Evolutionary conservation across 2,888 invertebrate species (phyloP).

Genomic region (Ischnura elegans): DNA sequence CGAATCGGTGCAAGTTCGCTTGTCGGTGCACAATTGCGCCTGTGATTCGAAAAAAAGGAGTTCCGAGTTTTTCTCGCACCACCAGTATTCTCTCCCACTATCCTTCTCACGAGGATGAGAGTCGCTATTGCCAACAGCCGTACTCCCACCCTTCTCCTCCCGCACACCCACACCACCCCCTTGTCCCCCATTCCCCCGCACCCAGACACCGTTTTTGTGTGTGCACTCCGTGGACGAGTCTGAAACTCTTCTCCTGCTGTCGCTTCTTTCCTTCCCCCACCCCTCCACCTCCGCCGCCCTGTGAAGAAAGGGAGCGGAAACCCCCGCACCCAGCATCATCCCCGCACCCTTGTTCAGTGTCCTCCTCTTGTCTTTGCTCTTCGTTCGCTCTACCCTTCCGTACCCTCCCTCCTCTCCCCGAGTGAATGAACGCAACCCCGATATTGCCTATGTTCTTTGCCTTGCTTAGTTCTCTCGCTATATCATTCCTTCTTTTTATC

Average conservation of each 20-base stretch:
- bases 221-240: background rate
- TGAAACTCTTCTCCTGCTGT: background rate
- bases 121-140: background rate
- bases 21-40: conserved; percentile 40
- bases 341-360: background rate
- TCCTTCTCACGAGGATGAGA: background rate
- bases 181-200: background rate
- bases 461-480: too few species aligned
- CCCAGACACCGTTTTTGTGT: background rate
- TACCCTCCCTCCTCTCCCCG: background rate
- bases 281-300: too few species aligned
- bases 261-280: background rate
- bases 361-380: background rate
- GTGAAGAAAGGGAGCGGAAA: background rate
- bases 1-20: conserved; percentile 40
- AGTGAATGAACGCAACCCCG: conserved; percentile 43
- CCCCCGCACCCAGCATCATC: background rate
- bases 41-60: background rate
- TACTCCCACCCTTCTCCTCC: too few species aligned
- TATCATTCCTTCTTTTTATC: background rate
- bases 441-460: conserved; percentile 37
- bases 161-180: too few species aligned
- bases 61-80: conserved; percentile 16
- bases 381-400: background rate
- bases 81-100: background rate